phyloP scores from a whole-genome alignment of 1,140 invertebrate genomes.

The Micrasema minimum region DNA sequence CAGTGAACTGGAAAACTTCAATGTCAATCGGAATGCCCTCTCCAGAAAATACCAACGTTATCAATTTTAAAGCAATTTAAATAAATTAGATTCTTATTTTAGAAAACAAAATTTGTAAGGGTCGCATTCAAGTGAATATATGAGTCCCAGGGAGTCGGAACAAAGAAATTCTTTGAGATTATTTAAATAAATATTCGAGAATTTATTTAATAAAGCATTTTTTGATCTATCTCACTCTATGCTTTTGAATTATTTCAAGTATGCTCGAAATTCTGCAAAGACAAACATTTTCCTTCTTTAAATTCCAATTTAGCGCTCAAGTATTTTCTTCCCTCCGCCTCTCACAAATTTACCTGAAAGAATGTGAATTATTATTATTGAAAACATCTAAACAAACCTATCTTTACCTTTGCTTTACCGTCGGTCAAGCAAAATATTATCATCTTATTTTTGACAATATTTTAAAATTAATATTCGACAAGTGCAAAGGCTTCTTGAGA shows the following conservation, averaged over 20 bases:
- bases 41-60: background rate
- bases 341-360: too few species aligned
- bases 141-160: background rate
- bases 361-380: too few species aligned
- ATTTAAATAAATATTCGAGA: background rate
- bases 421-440: too few species aligned
- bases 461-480: too few species aligned
- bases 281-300: too few species aligned
- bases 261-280: background rate
- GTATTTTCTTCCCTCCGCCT: too few species aligned
- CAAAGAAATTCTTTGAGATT: slow-evolving; percentile 13
- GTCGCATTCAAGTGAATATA: background rate
- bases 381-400: too few species aligned
- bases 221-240: background rate
- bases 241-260: background rate
- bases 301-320: too few species aligned
- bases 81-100: slow-evolving; percentile 9
- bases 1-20: background rate
- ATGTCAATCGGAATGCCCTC: background rate
- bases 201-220: slow-evolving; percentile 8
- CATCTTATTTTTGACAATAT: too few species aligned
- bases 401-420: too few species aligned
- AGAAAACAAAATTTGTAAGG: background rate
- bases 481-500: too few species aligned
- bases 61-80: slow-evolving; percentile 3